Conservation (phyloP, 2,113 vertebrate species). For the Upupa epops region DNA sequence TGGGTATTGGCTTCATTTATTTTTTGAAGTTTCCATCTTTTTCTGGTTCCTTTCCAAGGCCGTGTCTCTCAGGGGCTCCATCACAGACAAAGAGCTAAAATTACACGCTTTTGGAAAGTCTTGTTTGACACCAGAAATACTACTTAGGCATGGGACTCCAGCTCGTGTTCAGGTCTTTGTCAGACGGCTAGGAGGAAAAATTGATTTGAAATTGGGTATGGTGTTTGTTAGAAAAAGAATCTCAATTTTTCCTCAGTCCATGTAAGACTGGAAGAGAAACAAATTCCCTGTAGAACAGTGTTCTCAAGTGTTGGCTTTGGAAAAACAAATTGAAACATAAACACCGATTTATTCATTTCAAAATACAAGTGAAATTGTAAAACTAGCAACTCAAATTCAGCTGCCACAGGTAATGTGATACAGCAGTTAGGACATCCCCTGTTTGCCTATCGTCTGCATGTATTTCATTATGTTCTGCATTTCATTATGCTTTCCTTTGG, state of each 20-base stretch:
- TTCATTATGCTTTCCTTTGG: not conserved
- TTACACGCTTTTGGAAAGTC: not conserved
- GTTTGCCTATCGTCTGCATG: not conserved
- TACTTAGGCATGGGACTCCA: not conserved
- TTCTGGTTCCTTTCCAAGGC: not conserved
- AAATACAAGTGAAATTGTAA: conserved; percentile 6
- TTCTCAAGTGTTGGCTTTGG: not conserved
- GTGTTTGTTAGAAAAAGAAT: not conserved
- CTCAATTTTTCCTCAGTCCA: not conserved
- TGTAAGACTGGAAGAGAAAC: not conserved
- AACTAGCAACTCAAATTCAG: not conserved
- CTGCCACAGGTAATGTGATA: not conserved
- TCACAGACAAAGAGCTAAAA: not conserved
- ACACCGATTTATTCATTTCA: not conserved
- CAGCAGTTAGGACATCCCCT: not conserved
- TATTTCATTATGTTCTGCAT: not conserved
- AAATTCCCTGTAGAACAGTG: not conserved
- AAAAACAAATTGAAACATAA: not conserved
- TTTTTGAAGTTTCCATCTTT: not conserved
- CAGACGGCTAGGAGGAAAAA: not conserved
- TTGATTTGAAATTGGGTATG: not conserved
- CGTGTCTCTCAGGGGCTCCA: not conserved
- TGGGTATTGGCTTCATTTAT: not conserved
- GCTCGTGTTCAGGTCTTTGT: not conserved
- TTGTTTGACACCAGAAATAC: not conserved